A percentile compares a stretch with the other conserved stretches of the same genome.
phyloP scores from a whole-genome alignment of 2,113 vertebrate species.

The Chaetura pelagica region DNA sequence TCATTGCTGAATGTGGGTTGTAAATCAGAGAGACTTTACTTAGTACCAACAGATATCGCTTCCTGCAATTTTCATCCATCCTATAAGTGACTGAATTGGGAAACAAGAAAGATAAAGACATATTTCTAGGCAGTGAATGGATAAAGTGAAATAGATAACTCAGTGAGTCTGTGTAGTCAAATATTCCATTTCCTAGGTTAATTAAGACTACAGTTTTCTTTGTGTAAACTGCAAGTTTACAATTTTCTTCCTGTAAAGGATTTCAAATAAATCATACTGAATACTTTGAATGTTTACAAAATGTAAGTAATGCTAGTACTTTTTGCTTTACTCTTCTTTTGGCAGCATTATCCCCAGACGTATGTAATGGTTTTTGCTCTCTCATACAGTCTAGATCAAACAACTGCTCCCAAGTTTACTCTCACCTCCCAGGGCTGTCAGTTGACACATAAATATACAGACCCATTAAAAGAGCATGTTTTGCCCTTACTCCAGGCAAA shows the following conservation, averaged over 20 bases:
- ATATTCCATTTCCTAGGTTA: slow-evolving; percentile 1
- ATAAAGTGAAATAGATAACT: not conserved
- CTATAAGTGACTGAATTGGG: not conserved
- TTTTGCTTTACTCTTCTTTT: slow-evolving; percentile 28
- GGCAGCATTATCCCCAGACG: slow-evolving; percentile 22
- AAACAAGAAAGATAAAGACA: not conserved
- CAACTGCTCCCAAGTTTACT: slow-evolving; percentile 39
- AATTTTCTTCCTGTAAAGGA: not conserved
- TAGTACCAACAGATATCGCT: not conserved
- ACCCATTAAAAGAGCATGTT: slow-evolving; percentile 9
- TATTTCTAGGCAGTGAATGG: not conserved
- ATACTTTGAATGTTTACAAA: not conserved
- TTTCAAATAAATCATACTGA: slow-evolving; percentile 26
- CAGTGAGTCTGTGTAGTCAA: not conserved
- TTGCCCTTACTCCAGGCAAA: slow-evolving; percentile 33
- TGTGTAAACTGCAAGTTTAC: not conserved
- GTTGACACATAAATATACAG: slow-evolving; percentile 45
- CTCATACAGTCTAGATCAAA: slow-evolving; percentile 32
- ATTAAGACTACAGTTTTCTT: slow-evolving; percentile 7
- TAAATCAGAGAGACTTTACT: slow-evolving; percentile 55
- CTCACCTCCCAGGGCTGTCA: slow-evolving; percentile 24
- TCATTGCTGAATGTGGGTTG: not conserved
- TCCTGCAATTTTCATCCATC: slow-evolving; percentile 28
- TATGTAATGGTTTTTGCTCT: slow-evolving; percentile 37
- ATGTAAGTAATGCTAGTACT: not conserved